Percentiles rank a stretch among this genome's conserved stretches.
Conservation (phyloP, 2,113 vertebrate species). For the Bos indicus region DNA sequence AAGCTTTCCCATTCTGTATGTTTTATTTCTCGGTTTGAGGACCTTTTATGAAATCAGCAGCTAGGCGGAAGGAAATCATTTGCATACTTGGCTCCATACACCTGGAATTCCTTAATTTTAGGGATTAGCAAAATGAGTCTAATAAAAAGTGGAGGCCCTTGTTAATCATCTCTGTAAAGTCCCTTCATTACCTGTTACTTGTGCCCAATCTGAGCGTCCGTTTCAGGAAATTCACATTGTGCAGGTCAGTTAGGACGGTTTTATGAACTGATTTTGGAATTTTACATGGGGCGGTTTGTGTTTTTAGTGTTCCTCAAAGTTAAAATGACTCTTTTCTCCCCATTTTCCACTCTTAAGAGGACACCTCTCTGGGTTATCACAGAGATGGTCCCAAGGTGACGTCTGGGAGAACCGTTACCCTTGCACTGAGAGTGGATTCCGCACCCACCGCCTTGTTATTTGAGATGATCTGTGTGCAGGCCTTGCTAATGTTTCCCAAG, state of each 20-base stretch:
- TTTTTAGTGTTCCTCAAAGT: conserved; percentile 76
- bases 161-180: conserved; percentile 84
- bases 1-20: conserved; percentile 76
- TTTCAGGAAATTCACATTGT: conserved; percentile 80
- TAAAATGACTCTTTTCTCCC: conserved; percentile 64
- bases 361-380: background rate
- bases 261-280: conserved; percentile 81
- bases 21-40: conserved; percentile 81
- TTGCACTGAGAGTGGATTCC: fast-evolving
- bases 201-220: conserved; percentile 66
- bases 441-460: fast-evolving
- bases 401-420: fast-evolving
- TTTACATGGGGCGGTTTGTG: conserved; percentile 79
- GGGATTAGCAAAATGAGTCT: conserved; percentile 85
- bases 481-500: background rate
- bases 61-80: conserved; percentile 83
- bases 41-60: conserved; percentile 82
- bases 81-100: conserved; percentile 85
- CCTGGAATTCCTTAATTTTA: conserved; percentile 87
- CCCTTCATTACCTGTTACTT: conserved; percentile 81
- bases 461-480: no score
- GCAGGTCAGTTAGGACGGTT: conserved; percentile 77
- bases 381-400: background rate
- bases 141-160: conserved; percentile 83
- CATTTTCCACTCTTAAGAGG: conserved; percentile 21